These are phyloP conservation scores for Rhagoletis zephyria DNA, from an alignment of 1,140 invertebrate species.

Conservation along the genomic window DNA sequence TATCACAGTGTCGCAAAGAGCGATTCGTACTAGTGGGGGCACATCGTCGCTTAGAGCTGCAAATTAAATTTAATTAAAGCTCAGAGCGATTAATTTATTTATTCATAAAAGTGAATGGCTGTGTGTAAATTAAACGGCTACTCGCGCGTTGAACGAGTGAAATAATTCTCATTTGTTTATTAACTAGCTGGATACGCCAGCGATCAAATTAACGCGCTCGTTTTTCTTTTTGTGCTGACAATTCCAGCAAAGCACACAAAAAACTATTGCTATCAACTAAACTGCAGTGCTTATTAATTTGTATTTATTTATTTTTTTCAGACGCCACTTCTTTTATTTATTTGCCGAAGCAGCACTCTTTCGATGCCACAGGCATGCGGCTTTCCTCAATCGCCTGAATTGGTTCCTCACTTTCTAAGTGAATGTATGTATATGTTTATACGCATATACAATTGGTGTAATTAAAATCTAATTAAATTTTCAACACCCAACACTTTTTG, in stretches of 20 bases:
- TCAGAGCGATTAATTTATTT: not conserved
- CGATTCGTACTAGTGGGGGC: too few relatives aligned
- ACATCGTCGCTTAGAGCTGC: not conserved
- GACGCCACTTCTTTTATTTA: not conserved
- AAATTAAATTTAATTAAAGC: constrained; percentile 1
- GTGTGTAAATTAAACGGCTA: not conserved
- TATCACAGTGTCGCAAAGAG: too few relatives aligned
- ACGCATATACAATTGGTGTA: constrained; percentile 59
- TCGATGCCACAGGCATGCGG: not conserved
- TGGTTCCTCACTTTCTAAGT: not conserved
- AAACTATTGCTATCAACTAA: not conserved
- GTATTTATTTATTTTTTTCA: not conserved
- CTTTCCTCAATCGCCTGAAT: not conserved
- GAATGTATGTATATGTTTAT: too few relatives aligned
- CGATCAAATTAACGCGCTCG: constrained; percentile 21
- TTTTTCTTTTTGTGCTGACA: not conserved
- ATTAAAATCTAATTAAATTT: constrained; percentile 70
- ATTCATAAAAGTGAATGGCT: not conserved
- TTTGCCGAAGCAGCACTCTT: not conserved
- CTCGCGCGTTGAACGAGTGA: not conserved
- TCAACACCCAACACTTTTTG: constrained; percentile 23
- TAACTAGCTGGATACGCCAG: not conserved
- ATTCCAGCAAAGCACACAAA: not conserved
- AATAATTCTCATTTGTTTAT: not conserved
- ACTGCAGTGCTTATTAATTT: not conserved